Conservation (phyloP, 2,888 invertebrate genomes). For the Drosophila suboccidentalis region DNA sequence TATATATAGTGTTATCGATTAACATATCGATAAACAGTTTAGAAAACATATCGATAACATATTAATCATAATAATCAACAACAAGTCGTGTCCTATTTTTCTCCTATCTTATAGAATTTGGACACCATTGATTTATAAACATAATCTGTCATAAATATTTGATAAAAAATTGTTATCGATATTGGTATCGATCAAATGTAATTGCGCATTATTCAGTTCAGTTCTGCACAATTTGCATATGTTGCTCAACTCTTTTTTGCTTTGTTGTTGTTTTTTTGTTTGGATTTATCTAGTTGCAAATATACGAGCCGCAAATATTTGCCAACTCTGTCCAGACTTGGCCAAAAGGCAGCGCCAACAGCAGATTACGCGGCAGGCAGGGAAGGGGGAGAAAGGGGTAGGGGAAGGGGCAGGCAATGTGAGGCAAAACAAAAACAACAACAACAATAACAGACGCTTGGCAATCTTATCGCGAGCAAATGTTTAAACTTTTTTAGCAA, state of each 20-base stretch:
- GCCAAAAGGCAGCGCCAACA: conserved; percentile 22
- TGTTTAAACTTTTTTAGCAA: conserved; percentile 44
- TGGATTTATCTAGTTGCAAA: conserved; percentile 39
- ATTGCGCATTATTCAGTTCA: conserved; percentile 9
- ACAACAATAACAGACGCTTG: conserved; percentile 1
- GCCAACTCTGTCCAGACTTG: conserved; percentile 21
- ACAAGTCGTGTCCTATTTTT: no score
- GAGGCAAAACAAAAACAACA: background rate
- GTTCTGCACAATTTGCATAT: conserved; percentile 12
- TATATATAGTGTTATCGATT: no score
- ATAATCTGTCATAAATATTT: background rate
- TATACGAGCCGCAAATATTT: conserved; percentile 47
- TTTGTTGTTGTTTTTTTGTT: conserved; percentile 1
- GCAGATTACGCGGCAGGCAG: conserved; percentile 21
- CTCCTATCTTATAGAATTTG: no score
- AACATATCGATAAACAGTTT: no score
- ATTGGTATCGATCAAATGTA: conserved; percentile 26
- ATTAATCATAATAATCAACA: no score
- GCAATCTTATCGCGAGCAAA: conserved; percentile 61
- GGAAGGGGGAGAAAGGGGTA: background rate
- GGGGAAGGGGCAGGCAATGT: background rate
- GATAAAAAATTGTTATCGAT: conserved; percentile 20
- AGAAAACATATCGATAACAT: no score
- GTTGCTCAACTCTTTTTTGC: conserved; percentile 38
- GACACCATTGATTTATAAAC: no score